Percentiles rank a stretch among this genome's conserved stretches.
These are phyloP conservation scores for Lucilia cuprina DNA, from an alignment of 1,140 invertebrate species.

Conservation along the genomic window DNA sequence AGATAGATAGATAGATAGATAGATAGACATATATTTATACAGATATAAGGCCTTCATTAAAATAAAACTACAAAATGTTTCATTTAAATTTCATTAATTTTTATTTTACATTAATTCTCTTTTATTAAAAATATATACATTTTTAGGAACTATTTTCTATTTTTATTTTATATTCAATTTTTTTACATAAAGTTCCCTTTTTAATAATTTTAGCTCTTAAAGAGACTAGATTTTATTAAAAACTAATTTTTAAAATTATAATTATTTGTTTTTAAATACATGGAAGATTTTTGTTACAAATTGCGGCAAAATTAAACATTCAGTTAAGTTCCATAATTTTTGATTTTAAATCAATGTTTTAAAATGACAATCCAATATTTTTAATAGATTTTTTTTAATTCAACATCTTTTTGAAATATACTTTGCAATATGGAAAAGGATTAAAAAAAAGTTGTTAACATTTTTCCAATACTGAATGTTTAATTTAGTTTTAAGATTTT, in stretches of 20 bases:
- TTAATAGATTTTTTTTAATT: too few species aligned
- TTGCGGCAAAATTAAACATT: not conserved
- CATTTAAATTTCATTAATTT: not conserved
- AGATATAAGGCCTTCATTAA: too few species aligned
- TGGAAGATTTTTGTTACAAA: conserved; percentile 12
- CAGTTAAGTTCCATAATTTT: not conserved
- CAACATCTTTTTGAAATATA: too few species aligned
- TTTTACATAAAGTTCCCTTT: not conserved
- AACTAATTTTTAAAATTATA: not conserved
- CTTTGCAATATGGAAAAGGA: too few species aligned
- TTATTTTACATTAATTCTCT: not conserved
- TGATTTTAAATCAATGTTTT: too few species aligned
- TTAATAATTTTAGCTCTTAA: not conserved
- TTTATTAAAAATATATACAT: not conserved
- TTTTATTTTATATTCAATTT: not conserved
- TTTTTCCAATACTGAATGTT: not conserved
- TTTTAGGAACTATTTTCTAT: not conserved
- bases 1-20: too few species aligned
- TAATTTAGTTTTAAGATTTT: not conserved
- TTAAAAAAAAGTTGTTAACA: too few species aligned
- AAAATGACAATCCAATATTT: too few species aligned
- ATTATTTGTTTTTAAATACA: not conserved
- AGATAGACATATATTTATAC: too few species aligned
- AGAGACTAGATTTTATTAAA: conserved; percentile 7
- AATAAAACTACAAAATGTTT: too few species aligned